Conservation (phyloP, 2,888 invertebrate species). For the Mimumesa dahlbomi region DNA sequence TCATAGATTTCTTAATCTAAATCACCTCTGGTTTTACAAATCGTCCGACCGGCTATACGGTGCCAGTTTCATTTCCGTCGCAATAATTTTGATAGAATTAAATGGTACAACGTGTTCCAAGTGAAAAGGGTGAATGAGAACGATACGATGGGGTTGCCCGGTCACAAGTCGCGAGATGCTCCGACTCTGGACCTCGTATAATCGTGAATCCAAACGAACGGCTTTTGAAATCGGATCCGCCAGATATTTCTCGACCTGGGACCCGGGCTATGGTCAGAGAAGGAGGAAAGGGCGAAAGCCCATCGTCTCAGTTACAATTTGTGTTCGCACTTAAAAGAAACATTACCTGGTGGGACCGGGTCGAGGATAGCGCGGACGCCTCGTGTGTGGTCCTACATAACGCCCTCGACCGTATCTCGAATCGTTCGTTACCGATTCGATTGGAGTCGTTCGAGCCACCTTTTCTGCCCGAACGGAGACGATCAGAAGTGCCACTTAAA, state of each 20-base stretch:
- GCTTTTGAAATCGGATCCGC: slow-evolving; percentile 78
- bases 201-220: slow-evolving; percentile 70
- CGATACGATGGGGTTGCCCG: slow-evolving; percentile 41
- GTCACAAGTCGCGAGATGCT: slow-evolving; percentile 52
- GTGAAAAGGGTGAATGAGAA: slow-evolving; percentile 42
- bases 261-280: slow-evolving; percentile 52
- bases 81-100: slow-evolving; percentile 27
- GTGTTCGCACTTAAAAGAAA: slow-evolving; percentile 80
- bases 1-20: no score
- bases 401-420: slow-evolving; percentile 74
- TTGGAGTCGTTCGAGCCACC: slow-evolving; percentile 62
- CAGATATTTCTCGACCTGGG: slow-evolving; percentile 70
- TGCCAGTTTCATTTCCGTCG: no score
- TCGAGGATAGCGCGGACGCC: slow-evolving; percentile 68
- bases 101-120: slow-evolving; percentile 27
- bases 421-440: slow-evolving; percentile 79
- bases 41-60: no score
- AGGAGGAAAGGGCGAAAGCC: slow-evolving; percentile 55
- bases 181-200: slow-evolving; percentile 52
- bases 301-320: slow-evolving; percentile 80
- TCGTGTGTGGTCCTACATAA: slow-evolving; percentile 76
- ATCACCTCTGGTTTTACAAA: no score
- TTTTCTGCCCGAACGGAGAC: slow-evolving; percentile 22
- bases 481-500: slow-evolving; percentile 57
- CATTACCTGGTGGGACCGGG: slow-evolving; percentile 75